A percentile compares a stretch with the other conserved stretches of the same genome.
These are phyloP conservation scores for Macquaria australasica DNA, from an alignment of 2,113 vertebrate species.

Conservation along the genomic window DNA sequence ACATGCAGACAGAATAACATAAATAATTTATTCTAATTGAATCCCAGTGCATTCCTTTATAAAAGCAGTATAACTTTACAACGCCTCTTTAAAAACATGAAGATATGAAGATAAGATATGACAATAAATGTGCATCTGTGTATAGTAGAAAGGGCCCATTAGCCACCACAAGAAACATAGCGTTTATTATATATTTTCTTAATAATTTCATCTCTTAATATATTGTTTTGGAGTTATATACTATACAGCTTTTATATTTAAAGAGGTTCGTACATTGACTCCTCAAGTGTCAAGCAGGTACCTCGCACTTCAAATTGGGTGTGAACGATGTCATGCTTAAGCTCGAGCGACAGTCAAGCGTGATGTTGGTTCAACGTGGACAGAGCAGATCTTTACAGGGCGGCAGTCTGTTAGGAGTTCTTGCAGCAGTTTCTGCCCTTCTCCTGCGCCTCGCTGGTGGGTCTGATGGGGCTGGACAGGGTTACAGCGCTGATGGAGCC, in stretches of 20 bases:
- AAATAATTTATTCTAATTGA: constrained; percentile 75
- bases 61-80: constrained; percentile 56
- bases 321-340: constrained; percentile 5
- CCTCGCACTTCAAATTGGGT: not conserved
- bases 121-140: not conserved
- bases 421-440: constrained; percentile 78
- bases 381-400: not conserved
- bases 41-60: constrained; percentile 44
- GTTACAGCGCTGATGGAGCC: constrained; percentile 85
- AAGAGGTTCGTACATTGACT: constrained; percentile 7
- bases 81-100: constrained; percentile 22
- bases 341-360: constrained; percentile 6
- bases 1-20: constrained; percentile 35
- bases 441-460: constrained; percentile 47
- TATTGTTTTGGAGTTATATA: constrained; percentile 8
- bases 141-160: constrained; percentile 1
- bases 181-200: constrained; percentile 22
- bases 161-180: constrained; percentile 5
- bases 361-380: constrained; percentile 9
- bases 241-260: constrained; percentile 20
- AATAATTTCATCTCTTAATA: not conserved
- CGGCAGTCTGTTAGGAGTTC: constrained; percentile 73
- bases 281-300: constrained; percentile 13
- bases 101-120: not conserved
- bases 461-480: constrained; percentile 67